Percentiles rank a stretch among this genome's conserved stretches.
These are phyloP conservation scores for Nothocercus julius DNA, from an alignment of 2,113 vertebrate species.

Conservation along the genomic window DNA sequence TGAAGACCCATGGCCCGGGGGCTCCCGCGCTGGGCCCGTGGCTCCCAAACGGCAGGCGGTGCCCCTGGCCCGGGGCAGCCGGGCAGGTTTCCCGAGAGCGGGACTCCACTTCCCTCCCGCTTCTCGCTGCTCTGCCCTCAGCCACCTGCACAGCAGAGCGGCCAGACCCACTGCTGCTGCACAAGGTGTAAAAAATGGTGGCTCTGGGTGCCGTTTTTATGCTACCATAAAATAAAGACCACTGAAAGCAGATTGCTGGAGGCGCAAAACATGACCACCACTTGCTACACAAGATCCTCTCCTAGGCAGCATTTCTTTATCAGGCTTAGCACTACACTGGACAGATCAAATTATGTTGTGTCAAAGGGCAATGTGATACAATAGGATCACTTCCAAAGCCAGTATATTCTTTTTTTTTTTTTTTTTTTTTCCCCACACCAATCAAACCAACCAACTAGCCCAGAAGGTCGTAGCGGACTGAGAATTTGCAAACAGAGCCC, in stretches of 20 bases:
- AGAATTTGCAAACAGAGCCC: no score
- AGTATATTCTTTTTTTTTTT: no score
- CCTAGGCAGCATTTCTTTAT: background rate
- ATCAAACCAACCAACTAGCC: background rate
- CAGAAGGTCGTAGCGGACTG: background rate
- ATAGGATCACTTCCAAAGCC: rapidly evolving
- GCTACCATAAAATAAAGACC: background rate
- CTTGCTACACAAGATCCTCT: background rate
- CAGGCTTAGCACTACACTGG: background rate
- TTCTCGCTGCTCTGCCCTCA: background rate
- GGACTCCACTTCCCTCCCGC: background rate
- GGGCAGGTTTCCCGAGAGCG: background rate
- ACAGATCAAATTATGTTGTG: background rate
- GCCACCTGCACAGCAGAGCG: background rate
- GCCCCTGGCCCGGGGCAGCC: background rate
- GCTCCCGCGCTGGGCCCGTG: background rate
- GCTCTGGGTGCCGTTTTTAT: background rate
- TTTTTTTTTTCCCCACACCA: background rate
- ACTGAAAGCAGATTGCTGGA: background rate
- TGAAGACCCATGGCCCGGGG: background rate
- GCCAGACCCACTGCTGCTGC: background rate
- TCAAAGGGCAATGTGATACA: background rate
- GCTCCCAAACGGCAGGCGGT: background rate
- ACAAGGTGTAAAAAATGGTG: background rate
- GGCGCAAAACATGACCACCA: background rate